These are phyloP conservation scores for Poeciliopsis turneri DNA, from an alignment of 2,797 vertebrate species.

Conservation along the genomic window DNA sequence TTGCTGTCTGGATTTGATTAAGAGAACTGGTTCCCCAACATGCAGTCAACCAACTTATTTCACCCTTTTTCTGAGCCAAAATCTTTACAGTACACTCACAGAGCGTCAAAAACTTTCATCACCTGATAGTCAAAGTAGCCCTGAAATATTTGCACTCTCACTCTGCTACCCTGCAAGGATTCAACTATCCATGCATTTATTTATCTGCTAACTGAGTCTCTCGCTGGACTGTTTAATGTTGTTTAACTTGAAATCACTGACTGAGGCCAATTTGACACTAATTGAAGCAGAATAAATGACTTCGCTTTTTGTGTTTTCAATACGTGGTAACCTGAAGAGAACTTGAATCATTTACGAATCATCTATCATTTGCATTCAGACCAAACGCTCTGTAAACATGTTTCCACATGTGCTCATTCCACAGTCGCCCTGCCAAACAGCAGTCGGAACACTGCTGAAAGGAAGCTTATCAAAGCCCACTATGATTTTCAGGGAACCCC, in stretches of 20 bases:
- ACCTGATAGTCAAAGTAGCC: not conserved
- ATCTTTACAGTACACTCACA: constrained; percentile 1
- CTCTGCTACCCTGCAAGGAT: constrained; percentile 5
- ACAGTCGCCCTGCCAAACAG: constrained; percentile 61
- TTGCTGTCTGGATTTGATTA: constrained; percentile 76
- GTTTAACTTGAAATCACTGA: constrained; percentile 17
- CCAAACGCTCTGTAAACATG: constrained; percentile 71
- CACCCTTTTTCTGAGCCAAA: constrained; percentile 9
- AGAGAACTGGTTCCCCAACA: constrained; percentile 38
- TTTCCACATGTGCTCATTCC: constrained; percentile 76
- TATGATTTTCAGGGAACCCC: constrained; percentile 36
- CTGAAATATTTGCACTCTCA: constrained; percentile 12
- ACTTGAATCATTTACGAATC: constrained; percentile 68
- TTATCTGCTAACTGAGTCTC: constrained; percentile 20
- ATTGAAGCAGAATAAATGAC: constrained; percentile 40
- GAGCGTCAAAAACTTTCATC: constrained; percentile 8
- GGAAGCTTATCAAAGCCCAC: constrained; percentile 59
- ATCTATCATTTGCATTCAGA: constrained; percentile 68
- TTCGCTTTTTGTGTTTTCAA: constrained; percentile 39
- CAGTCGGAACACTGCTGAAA: constrained; percentile 55
- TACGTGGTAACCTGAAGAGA: constrained; percentile 49
- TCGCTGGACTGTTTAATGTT: constrained; percentile 19
- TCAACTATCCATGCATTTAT: constrained; percentile 1
- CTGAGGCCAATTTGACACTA: constrained; percentile 25
- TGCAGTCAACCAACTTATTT: constrained; percentile 39